These are phyloP conservation scores for Hyles vespertilio DNA, from an alignment of 1,140 invertebrate genomes.

Conservation along the genomic window DNA sequence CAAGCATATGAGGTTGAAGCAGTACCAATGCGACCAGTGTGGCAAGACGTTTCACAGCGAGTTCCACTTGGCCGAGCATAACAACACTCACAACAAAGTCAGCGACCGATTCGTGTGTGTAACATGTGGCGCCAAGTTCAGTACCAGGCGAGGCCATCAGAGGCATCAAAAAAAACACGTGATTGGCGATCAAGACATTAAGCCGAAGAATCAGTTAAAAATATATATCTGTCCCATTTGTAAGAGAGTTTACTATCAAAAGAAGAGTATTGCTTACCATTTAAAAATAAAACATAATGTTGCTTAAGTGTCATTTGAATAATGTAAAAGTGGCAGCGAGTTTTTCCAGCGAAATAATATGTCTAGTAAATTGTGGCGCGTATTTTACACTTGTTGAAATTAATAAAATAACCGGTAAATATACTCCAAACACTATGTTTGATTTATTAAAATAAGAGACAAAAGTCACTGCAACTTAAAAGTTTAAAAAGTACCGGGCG, in stretches of 20 bases:
- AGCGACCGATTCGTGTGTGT: conserved; percentile 27
- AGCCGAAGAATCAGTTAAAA: not conserved
- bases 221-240: conserved; percentile 4
- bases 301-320: not conserved
- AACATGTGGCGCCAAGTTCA: conserved; percentile 26
- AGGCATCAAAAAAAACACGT: conserved; percentile 24
- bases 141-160: conserved; percentile 29
- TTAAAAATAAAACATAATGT: conserved; percentile 3
- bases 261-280: conserved; percentile 5
- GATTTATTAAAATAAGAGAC: no score
- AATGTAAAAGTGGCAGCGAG: not conserved
- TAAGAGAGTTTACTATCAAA: not conserved
- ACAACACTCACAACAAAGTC: conserved; percentile 29
- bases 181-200: not conserved
- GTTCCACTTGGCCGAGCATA: conserved; percentile 28
- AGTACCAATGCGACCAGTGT: conserved; percentile 32
- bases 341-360: no score
- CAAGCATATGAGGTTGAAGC: conserved; percentile 14
- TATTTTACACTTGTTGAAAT: no score
- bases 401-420: no score
- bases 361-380: no score
- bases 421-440: no score
- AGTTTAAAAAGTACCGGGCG: no score
- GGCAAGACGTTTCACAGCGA: conserved; percentile 27
- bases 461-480: no score